phyloP scores from a whole-genome alignment of 1,140 invertebrate species.

The Pseudoatta argentina region DNA sequence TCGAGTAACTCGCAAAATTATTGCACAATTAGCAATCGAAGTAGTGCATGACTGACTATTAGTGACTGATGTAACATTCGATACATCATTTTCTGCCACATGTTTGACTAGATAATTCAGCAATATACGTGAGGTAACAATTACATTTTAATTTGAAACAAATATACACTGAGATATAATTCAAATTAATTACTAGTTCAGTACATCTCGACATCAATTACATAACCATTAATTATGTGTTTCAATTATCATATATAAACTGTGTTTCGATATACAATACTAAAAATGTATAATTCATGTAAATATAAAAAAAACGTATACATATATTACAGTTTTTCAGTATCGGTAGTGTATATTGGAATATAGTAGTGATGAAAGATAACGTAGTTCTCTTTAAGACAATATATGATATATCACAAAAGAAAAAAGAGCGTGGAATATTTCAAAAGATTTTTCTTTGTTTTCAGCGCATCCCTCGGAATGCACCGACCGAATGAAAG shows the following conservation, averaged over 20 bases:
- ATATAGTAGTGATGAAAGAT: no score
- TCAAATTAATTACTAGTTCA: background rate
- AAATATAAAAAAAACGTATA: no score
- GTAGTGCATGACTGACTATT: background rate
- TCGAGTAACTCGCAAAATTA: background rate
- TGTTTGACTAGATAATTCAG: slow-evolving; percentile 2
- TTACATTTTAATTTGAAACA: background rate
- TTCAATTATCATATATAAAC: background rate
- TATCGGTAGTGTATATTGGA: no score
- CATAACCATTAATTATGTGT: background rate
- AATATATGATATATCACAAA: background rate
- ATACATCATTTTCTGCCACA: slow-evolving; percentile 9
- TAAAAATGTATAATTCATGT: no score
- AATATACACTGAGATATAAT: background rate
- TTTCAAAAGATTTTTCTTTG: slow-evolving; percentile 6
- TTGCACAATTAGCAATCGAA: slow-evolving; percentile 59
- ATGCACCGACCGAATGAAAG: slow-evolving; percentile 1
- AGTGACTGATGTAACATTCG: slow-evolving; percentile 11
- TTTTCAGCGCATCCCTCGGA: slow-evolving; percentile 43
- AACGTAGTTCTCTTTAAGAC: no score
- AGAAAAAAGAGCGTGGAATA: background rate
- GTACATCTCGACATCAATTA: background rate
- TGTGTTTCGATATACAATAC: no score
- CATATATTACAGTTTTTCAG: no score
- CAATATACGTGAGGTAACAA: background rate